A percentile compares a stretch with the other conserved stretches of the same genome.
phyloP scores from a whole-genome alignment of 92 coral and sea anemone genomes.

The Palythoa heliodiscus region DNA sequence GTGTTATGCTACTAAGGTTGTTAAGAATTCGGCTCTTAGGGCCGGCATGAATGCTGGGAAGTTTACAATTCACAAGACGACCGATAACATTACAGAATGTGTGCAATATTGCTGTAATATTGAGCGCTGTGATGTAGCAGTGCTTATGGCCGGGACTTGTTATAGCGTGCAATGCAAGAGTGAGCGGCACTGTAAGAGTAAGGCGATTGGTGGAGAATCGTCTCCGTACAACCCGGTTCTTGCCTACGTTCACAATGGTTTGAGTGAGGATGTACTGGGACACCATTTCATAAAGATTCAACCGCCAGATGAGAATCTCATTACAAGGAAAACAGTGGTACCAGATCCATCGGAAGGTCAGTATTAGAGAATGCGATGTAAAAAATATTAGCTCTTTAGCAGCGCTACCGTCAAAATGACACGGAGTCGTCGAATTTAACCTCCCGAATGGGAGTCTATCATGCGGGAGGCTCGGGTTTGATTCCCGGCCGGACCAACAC shows the following conservation, averaged over 20 bases:
- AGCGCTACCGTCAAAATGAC: no score
- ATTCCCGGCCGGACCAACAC: no score
- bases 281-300: slow-evolving; percentile 9
- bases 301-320: slow-evolving; percentile 24
- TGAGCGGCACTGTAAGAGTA: slow-evolving; percentile 47
- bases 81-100: slow-evolving; percentile 53
- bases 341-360: slow-evolving; percentile 62
- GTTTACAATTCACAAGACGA: slow-evolving; percentile 49
- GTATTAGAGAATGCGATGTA: background rate
- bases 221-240: slow-evolving; percentile 34
- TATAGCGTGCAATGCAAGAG: slow-evolving; percentile 65
- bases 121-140: slow-evolving; percentile 59
- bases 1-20: slow-evolving; percentile 44
- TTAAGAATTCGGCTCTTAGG: slow-evolving; percentile 30
- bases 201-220: slow-evolving; percentile 14
- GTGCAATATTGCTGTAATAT: slow-evolving; percentile 49
- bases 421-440: no score
- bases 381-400: no score
- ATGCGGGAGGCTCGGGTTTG: no score
- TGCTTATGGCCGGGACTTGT: slow-evolving; percentile 60
- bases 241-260: slow-evolving; percentile 44
- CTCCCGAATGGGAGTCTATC: no score
- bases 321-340: slow-evolving; percentile 56
- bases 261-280: slow-evolving; percentile 17
- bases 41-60: slow-evolving; percentile 63